Evolutionary conservation across 2,888 invertebrate species (phyloP).

Genomic region (Aplocera efformata): DNA sequence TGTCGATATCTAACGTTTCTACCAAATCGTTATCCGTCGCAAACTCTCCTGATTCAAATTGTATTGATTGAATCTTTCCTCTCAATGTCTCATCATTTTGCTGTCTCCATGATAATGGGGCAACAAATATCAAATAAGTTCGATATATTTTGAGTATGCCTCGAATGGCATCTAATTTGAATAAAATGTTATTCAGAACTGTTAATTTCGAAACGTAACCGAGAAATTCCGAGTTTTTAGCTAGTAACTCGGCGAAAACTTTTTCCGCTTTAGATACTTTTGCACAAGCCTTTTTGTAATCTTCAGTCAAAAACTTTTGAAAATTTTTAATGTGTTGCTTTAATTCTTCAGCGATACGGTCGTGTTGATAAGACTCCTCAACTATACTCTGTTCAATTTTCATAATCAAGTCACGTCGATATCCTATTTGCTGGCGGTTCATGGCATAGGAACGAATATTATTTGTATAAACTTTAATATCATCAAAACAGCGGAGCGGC

Average conservation of each 20-base stretch:
- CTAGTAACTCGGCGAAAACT: constrained; percentile 48
- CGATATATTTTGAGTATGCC: constrained; percentile 63
- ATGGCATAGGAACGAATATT: constrained; percentile 75
- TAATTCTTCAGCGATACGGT: constrained; percentile 51
- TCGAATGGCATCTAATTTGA: constrained; percentile 68
- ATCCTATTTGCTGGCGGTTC: constrained; percentile 72
- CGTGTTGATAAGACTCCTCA: constrained; percentile 55
- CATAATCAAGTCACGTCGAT: constrained; percentile 61
- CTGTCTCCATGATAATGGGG: constrained; percentile 69
- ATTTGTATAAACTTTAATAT: constrained; percentile 78
- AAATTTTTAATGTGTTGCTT: constrained; percentile 66
- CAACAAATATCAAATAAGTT: constrained; percentile 63
- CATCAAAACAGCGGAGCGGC: constrained; percentile 79
- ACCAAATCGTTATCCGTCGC: constrained; percentile 64
- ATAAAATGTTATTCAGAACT: constrained; percentile 61
- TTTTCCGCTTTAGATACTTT: constrained; percentile 60
- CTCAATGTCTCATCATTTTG: constrained; percentile 57
- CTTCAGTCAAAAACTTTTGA: constrained; percentile 69
- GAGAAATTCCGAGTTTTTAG: constrained; percentile 60
- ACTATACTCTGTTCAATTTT: constrained; percentile 57
- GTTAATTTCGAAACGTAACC: constrained; percentile 56
- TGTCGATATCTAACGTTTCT: constrained; percentile 65
- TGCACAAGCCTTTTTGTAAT: constrained; percentile 64
- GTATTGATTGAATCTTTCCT: constrained; percentile 55
- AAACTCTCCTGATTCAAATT: constrained; percentile 63